Conservation (phyloP, 2,113 vertebrate genomes). For the Ranitomeya imitator region DNA sequence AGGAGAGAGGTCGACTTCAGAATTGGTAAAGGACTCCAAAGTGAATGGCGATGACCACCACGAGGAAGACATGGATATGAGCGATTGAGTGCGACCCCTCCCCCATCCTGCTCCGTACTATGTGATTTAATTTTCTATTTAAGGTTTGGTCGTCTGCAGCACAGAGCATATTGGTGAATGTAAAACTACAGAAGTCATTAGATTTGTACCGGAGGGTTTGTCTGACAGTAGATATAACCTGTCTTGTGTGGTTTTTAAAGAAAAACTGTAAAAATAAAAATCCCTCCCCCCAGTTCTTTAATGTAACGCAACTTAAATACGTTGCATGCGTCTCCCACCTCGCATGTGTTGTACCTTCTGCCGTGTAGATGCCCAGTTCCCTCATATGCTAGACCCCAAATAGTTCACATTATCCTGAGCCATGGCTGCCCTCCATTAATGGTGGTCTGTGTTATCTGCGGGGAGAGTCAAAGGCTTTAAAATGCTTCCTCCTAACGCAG, state of each 20-base stretch:
- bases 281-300: constrained; percentile 49
- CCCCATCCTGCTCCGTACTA: constrained; percentile 66
- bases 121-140: constrained; percentile 72
- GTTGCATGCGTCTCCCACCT: constrained; percentile 70
- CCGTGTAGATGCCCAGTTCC: constrained; percentile 66
- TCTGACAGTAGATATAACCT: constrained; percentile 62
- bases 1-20: constrained; percentile 70
- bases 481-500: constrained; percentile 64
- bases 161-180: constrained; percentile 60
- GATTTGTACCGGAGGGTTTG: constrained; percentile 59
- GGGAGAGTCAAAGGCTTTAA: constrained; percentile 60
- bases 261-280: constrained; percentile 10
- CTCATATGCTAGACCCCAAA: constrained; percentile 70
- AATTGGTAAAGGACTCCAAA: constrained; percentile 83
- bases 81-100: constrained; percentile 77
- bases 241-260: constrained; percentile 56
- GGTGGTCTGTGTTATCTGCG: constrained; percentile 63
- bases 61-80: constrained; percentile 99
- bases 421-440: constrained; percentile 62
- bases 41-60: constrained; percentile 94
- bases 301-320: constrained; percentile 65
- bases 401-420: constrained; percentile 70
- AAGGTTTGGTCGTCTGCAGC: constrained; percentile 75
- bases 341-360: constrained; percentile 70
- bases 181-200: constrained; percentile 35